Evolutionary conservation across 2,888 invertebrate genomes (phyloP).

Genomic region (Drosophila antonietae): DNA sequence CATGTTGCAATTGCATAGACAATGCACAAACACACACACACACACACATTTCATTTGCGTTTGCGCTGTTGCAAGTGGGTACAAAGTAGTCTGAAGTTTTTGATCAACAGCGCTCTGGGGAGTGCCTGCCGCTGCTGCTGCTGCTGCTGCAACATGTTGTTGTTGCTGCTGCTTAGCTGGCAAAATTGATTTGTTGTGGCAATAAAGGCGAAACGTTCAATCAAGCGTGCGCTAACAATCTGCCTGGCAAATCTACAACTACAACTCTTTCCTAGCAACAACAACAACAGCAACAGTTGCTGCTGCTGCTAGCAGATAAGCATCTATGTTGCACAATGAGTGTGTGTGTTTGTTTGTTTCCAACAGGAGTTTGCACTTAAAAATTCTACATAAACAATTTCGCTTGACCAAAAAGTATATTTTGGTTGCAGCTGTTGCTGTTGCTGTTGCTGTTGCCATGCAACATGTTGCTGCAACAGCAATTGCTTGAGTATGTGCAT

Average conservation of each 20-base stretch:
- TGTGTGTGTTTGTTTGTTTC: conserved; percentile 23
- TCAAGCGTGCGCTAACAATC: conserved; percentile 67
- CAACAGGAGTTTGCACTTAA: conserved; percentile 76
- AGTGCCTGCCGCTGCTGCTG: conserved; percentile 38
- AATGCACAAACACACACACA: conserved; percentile 43
- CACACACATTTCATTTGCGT: conserved; percentile 52
- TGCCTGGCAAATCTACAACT: conserved; percentile 38
- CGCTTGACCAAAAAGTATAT: conserved; percentile 37
- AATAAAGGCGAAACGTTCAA: conserved; percentile 72
- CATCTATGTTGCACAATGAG: conserved; percentile 52
- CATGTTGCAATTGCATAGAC: conserved; percentile 50
- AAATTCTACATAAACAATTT: conserved; percentile 52
- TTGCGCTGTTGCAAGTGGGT: conserved; percentile 41
- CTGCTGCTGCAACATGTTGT: conserved; percentile 29
- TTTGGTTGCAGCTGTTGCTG: conserved; percentile 22
- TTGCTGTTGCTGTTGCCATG: conserved; percentile 37
- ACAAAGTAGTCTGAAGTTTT: conserved; percentile 48
- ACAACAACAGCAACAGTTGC: neutral
- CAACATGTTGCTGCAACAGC: conserved; percentile 63
- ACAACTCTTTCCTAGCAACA: conserved; percentile 15
- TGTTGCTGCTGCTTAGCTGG: conserved; percentile 51
- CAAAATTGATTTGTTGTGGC: conserved; percentile 78
- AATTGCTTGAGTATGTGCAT: conserved; percentile 22
- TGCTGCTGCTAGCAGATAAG: conserved; percentile 43
- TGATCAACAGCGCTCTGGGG: conserved; percentile 42